Evolutionary conservation across 2,113 vertebrate genomes (phyloP), one percentile per base, ranked within the genome.

Genomic region (Dipodomys stephensi): DNA sequence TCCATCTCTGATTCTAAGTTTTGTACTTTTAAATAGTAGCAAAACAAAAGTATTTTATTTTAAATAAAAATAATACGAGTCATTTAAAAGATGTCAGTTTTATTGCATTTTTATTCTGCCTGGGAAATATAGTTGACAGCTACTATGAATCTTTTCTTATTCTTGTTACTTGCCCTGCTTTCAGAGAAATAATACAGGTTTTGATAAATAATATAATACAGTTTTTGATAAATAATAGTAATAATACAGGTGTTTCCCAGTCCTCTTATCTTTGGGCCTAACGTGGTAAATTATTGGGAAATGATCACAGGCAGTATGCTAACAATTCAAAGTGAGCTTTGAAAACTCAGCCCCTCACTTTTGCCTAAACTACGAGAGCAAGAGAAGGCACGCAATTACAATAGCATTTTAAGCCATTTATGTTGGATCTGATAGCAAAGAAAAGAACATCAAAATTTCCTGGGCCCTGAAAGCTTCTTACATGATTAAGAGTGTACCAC

Each of bases 381-480:
- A 92, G 98, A 98, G 97, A 98, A 97, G 98, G 97, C 98, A 89
- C 97, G 98, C 97, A 97, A 98, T 98, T 98, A 97, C 76, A 96
- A 93, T 72, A 73, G 96, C 97, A 97, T 98, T 97, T 94, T 93
- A 87, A 97, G 77, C 96, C 95, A 97, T 98, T 98, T 96, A 98
- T 98, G 97, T 95, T 93, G 80, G 97, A 88, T 98, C 98, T 78
- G 68, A 93, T 97, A 96, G 96, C 92, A 95, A 87, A 67, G 90
- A 98, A 98, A 98, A 98, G 98, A 99, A 98, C 98, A 98, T 98
- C 97, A 44, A 87, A 96, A 98, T 98, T 97, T 98, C 92, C 77
- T 97, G 98, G 96, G 83, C 97, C 96, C 96, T 97, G 93, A 86
- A 97, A 98, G 98, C 98, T 96, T 97, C 98, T 98, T 98, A 97